A percentile compares a stretch with the other conserved stretches of the same genome.
Evolutionary conservation across 2,113 vertebrate genomes (phyloP).

Genomic region (Sander lucioperca): DNA sequence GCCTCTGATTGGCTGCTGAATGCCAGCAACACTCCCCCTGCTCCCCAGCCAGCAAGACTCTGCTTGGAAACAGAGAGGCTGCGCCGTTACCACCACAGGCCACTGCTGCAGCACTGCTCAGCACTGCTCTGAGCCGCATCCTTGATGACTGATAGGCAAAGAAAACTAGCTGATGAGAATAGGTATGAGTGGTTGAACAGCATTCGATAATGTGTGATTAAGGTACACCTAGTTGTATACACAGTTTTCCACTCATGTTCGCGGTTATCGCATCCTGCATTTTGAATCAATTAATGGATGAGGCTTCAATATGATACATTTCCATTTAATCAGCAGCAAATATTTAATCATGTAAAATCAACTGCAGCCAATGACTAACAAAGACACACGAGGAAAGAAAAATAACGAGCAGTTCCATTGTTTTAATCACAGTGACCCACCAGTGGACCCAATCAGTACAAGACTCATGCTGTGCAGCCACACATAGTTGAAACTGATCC

Average conservation of each 20-base stretch:
- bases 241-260: background rate
- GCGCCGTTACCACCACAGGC: slow-evolving; percentile 61
- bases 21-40: slow-evolving; percentile 61
- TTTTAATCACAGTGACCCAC: background rate
- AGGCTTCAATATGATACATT: background rate
- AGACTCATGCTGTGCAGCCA: background rate
- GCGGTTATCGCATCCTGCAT: background rate
- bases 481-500: background rate
- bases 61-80: slow-evolving; percentile 82
- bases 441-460: background rate
- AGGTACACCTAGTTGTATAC: background rate
- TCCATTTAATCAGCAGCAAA: slow-evolving; percentile 10
- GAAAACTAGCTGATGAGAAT: background rate
- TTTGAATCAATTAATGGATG: background rate
- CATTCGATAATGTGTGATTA: background rate
- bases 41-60: slow-evolving; percentile 77
- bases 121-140: slow-evolving; percentile 35
- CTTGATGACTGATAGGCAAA: slow-evolving; percentile 5
- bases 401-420: background rate
- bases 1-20: slow-evolving; percentile 74
- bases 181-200: background rate
- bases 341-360: background rate
- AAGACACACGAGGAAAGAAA: background rate
- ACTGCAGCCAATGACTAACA: background rate
- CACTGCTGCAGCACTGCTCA: slow-evolving; percentile 60